A percentile compares a stretch with the other conserved stretches of the same genome.
phyloP scores from a whole-genome alignment of 64 coral and sea anemone species.

The Stichodactyla mertensii region DNA sequence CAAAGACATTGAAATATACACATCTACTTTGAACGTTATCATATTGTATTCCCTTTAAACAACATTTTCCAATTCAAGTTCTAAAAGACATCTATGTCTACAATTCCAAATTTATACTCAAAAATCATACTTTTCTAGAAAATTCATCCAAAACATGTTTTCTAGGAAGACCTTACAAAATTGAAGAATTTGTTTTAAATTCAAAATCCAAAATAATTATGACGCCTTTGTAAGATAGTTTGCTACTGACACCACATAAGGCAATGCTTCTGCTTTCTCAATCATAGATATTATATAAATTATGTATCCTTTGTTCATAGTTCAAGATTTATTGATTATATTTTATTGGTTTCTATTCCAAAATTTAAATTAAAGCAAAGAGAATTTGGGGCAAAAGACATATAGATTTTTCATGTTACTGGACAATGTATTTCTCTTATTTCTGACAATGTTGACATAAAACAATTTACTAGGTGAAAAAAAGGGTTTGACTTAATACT shows the following conservation, averaged over 20 bases:
- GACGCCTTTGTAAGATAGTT: constrained; percentile 4
- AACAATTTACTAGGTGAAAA: no score
- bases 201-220: neutral
- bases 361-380: neutral
- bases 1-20: neutral
- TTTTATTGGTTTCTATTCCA: neutral
- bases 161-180: neutral
- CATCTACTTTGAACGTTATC: neutral
- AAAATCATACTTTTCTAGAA: constrained; percentile 5
- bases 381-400: neutral
- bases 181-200: constrained; percentile 1
- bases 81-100: neutral
- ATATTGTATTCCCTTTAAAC: neutral
- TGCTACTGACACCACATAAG: neutral
- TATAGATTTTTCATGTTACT: neutral
- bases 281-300: neutral
- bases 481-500: no score
- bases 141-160: neutral
- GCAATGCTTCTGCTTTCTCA: neutral
- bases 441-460: no score
- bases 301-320: neutral
- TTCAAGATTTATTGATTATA: constrained; percentile 10
- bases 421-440: no score
- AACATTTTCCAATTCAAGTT: neutral
- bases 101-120: constrained; percentile 9